phyloP scores from a whole-genome alignment of 2,797 vertebrate species.

The Hafferia zeledoni region DNA sequence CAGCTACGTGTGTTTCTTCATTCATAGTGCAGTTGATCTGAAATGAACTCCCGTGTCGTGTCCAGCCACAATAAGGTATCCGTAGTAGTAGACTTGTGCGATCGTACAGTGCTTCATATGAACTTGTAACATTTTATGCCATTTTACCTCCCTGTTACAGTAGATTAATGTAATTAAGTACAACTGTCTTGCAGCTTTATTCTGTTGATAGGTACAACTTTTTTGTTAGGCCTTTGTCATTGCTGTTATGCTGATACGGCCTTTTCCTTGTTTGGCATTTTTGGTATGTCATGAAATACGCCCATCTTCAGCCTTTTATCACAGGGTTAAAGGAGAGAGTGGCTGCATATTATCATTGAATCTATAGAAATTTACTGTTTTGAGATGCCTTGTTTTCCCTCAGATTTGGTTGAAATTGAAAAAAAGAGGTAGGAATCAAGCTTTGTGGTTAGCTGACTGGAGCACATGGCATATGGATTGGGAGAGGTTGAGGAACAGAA shows the following conservation, averaged over 20 bases:
- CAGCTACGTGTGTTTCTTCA: accelerated
- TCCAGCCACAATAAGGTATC: background rate
- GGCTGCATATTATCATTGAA: background rate
- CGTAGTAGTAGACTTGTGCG: accelerated
- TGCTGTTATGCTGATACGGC: accelerated
- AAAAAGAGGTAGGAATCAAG: background rate
- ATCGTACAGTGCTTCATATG: accelerated
- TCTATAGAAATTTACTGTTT: accelerated
- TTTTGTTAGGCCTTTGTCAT: background rate
- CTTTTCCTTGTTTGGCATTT: background rate
- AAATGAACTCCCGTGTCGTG: background rate
- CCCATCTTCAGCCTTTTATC: background rate
- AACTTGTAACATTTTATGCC: background rate
- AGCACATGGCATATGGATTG: accelerated
- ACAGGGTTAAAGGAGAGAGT: background rate
- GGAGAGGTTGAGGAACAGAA: background rate
- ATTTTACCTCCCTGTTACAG: accelerated
- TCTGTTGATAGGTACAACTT: background rate
- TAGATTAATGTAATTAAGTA: background rate
- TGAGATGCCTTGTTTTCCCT: background rate
- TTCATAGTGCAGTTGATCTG: background rate
- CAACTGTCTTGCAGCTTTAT: background rate
- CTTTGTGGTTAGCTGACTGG: background rate
- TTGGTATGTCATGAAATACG: background rate
- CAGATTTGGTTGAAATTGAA: background rate